These are phyloP conservation scores for Ectemnius lituratus DNA, from an alignment of 2,888 invertebrate genomes.

Conservation along the genomic window DNA sequence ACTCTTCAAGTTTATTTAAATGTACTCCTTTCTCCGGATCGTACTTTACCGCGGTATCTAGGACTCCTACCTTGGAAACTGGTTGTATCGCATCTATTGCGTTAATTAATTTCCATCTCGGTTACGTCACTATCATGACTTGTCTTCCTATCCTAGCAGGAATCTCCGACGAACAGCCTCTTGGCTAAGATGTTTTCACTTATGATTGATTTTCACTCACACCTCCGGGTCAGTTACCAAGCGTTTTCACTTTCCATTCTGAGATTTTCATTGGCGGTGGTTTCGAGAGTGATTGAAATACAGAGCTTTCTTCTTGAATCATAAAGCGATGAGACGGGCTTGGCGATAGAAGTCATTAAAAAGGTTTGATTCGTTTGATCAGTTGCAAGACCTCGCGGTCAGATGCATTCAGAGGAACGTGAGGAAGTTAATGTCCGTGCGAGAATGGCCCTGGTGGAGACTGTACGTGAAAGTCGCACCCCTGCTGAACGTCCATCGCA, in stretches of 20 bases:
- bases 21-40: neutral
- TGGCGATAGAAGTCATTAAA: neutral
- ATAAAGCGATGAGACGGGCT: neutral
- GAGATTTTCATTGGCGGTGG: neutral
- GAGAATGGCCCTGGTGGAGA: conserved; percentile 99
- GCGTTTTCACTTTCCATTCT: neutral
- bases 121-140: neutral
- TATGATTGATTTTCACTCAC: neutral
- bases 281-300: too few species aligned
- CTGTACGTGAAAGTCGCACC: conserved; percentile 95
- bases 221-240: conserved; percentile 3
- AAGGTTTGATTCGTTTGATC: conserved; percentile 32
- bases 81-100: neutral
- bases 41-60: neutral
- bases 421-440: conserved; percentile 92
- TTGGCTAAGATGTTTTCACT: neutral
- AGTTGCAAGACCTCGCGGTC: conserved; percentile 90
- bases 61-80: neutral
- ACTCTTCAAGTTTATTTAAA: neutral
- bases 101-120: conserved; percentile 4
- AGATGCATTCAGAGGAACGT: conserved; percentile 97
- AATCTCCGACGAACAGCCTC: neutral
- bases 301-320: too few species aligned
- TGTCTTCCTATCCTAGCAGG: neutral
- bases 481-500: conserved; percentile 94